phyloP scores from a whole-genome alignment of 2,888 invertebrate species.

The Blera fallax region DNA sequence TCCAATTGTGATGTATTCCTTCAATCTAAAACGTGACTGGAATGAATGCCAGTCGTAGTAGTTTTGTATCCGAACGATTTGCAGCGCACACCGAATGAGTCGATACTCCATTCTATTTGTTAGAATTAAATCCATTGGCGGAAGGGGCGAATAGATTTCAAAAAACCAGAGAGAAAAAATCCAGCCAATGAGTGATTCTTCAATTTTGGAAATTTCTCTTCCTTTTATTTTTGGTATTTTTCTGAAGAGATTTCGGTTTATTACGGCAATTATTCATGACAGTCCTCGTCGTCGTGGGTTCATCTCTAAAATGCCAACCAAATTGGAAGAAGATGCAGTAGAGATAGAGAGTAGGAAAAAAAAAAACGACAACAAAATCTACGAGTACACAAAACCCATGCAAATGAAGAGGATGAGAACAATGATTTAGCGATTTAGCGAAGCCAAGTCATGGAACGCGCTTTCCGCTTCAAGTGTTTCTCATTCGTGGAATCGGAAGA shows the following conservation, averaged over 20 bases:
- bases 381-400: slow-evolving; percentile 14
- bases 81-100: slow-evolving; percentile 5
- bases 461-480: slow-evolving; percentile 22
- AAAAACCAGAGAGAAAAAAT: not conserved
- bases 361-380: not conserved
- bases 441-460: slow-evolving; percentile 45
- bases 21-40: slow-evolving; percentile 71
- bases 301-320: slow-evolving; percentile 16
- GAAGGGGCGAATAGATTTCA: not conserved
- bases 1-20: slow-evolving; percentile 69
- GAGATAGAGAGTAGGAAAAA: not conserved
- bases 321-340: slow-evolving; percentile 10
- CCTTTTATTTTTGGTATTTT: not conserved
- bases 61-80: slow-evolving; percentile 51
- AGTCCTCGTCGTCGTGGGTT: slow-evolving; percentile 32
- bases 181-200: slow-evolving; percentile 42
- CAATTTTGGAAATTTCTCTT: slow-evolving; percentile 18
- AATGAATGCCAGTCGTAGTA: slow-evolving; percentile 56
- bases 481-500: not conserved
- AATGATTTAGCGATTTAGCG: slow-evolving; percentile 64
- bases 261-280: slow-evolving; percentile 69
- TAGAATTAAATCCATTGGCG: slow-evolving; percentile 27
- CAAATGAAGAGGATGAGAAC: slow-evolving; percentile 42
- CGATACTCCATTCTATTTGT: slow-evolving; percentile 58
- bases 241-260: slow-evolving; percentile 55